These are phyloP conservation scores for Drosophila glabriapex DNA, from an alignment of 2,888 invertebrate genomes.

Conservation along the genomic window DNA sequence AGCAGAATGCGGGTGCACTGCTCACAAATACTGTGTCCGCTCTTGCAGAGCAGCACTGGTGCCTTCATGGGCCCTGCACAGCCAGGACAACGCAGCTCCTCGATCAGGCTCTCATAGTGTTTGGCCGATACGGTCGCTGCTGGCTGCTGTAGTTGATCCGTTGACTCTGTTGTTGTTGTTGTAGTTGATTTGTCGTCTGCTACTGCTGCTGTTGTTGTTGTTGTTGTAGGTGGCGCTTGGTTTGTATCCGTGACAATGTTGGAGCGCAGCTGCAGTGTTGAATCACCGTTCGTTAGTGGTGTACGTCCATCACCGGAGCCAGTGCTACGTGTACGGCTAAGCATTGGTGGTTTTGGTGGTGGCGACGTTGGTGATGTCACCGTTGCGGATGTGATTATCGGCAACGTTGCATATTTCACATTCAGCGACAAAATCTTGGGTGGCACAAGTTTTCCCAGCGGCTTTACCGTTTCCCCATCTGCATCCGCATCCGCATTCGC, in stretches of 20 bases:
- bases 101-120: slow-evolving; percentile 84
- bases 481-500: not conserved
- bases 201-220: not conserved
- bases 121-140: slow-evolving; percentile 44
- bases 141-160: slow-evolving; percentile 4
- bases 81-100: slow-evolving; percentile 85
- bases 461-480: not conserved
- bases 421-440: slow-evolving; percentile 54
- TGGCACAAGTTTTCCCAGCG: slow-evolving; percentile 31
- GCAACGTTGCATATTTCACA: slow-evolving; percentile 72
- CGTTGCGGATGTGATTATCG: slow-evolving; percentile 42
- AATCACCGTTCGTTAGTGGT: slow-evolving; percentile 45
- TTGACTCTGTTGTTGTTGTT: slow-evolving; percentile 8
- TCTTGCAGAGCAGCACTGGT: slow-evolving; percentile 83
- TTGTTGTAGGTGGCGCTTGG: not conserved
- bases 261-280: slow-evolving; percentile 30
- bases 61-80: slow-evolving; percentile 84
- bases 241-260: slow-evolving; percentile 37
- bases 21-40: slow-evolving; percentile 84
- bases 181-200: not conserved
- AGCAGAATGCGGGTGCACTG: slow-evolving; percentile 82
- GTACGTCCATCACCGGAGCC: slow-evolving; percentile 72
- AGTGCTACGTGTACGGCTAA: slow-evolving; percentile 80
- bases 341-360: slow-evolving; percentile 82
- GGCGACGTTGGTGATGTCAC: slow-evolving; percentile 74